These are phyloP conservation scores for Denticeps clupeoides DNA, from an alignment of 2,797 vertebrate genomes.

Conservation along the genomic window DNA sequence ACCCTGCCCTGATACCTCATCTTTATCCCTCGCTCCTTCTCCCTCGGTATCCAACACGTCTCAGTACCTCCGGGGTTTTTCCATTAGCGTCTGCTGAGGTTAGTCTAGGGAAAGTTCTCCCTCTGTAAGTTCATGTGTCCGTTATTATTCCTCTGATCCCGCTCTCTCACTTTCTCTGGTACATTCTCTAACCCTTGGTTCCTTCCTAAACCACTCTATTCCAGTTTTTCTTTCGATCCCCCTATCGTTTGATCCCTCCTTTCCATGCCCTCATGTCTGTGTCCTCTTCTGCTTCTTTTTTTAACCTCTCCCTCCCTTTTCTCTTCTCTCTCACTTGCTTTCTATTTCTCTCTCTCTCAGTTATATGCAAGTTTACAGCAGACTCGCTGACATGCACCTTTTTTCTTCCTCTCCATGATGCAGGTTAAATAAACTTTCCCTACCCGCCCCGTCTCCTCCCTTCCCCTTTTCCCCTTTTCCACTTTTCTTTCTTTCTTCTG, in stretches of 20 bases:
- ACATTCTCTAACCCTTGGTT: too few relatives aligned
- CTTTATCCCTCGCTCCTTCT: slow-evolving; percentile 43
- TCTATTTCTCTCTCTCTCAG: slow-evolving; percentile 8
- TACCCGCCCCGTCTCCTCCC: too few relatives aligned
- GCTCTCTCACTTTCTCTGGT: too few relatives aligned
- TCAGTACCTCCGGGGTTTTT: slow-evolving; percentile 23
- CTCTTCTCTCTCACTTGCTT: background rate
- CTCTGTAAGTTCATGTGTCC: too few relatives aligned
- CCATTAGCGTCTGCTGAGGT: too few relatives aligned
- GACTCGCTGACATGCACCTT: slow-evolving; percentile 38
- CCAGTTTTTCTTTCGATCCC: slow-evolving; percentile 38
- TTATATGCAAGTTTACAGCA: too few relatives aligned
- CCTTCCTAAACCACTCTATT: too few relatives aligned
- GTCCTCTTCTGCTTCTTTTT: slow-evolving; percentile 8
- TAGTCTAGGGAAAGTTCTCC: too few relatives aligned
- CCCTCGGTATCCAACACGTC: slow-evolving; percentile 19
- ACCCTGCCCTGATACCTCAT: slow-evolving; percentile 62
- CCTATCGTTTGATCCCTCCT: slow-evolving; percentile 34
- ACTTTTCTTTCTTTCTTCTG: slow-evolving; percentile 7
- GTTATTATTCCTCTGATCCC: too few relatives aligned
- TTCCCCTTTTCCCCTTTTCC: background rate
- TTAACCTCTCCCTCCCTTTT: background rate
- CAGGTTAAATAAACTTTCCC: slow-evolving; percentile 35
- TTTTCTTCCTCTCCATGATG: slow-evolving; percentile 33
- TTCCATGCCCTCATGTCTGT: slow-evolving; percentile 27